Base-by-base conservation (phyloP, 2,113 vertebrate species). In the Galemys pyrenaicus region DNA sequence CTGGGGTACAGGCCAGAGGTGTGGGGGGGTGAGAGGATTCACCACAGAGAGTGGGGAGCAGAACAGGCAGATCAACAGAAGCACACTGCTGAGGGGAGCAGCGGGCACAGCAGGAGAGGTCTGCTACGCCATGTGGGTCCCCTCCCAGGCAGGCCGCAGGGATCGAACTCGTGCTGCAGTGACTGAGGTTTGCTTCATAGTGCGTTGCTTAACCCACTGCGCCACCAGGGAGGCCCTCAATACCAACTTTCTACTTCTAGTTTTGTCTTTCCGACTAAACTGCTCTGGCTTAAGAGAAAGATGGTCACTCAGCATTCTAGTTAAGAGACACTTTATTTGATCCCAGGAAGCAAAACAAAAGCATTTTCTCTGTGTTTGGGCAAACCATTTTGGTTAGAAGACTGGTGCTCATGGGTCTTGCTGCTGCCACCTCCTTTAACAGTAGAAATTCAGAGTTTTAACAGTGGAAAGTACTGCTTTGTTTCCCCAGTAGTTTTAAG, bases 201-300 rank as follows among this genome's bases (percentile, higher is more conserved):
- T n/a, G n/a, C n/a, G n/a, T n/a, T n/a, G n/a, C n/a, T n/a, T n/a
- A n/a, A n/a, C n/a, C n/a, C n/a, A n/a, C n/a, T n/a, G n/a, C n/a
- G n/a, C n/a, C n/a, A n/a, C n/a, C n/a, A n/a, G n/a, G n/a, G n/a
- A n/a, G n/a, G n/a, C n/a, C n/a, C n/a, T 74, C n/a, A 46, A 62
- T 32, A 39, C 46, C 11, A n/a, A 20, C 60, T 41, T 1, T 12
- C 78, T 91, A 37, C 73, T 56, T 62, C 26, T 0, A 4, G 22
- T 46, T 93, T 82, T 80, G 20, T 67, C 78, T 82, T 86, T 32
- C 82, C 84, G 22, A 41, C 24, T 39, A 19, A 79, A 9, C 15
- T 92, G 22, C 62, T 67, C 41, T n/a, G 37, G 75, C 68, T 89
- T 87, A 74, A 86, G 44, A 92, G 60, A 37, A 85, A 81, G 54